Conservation (phyloP, 2,888 invertebrate species). For the Ophion ventricosus region DNA sequence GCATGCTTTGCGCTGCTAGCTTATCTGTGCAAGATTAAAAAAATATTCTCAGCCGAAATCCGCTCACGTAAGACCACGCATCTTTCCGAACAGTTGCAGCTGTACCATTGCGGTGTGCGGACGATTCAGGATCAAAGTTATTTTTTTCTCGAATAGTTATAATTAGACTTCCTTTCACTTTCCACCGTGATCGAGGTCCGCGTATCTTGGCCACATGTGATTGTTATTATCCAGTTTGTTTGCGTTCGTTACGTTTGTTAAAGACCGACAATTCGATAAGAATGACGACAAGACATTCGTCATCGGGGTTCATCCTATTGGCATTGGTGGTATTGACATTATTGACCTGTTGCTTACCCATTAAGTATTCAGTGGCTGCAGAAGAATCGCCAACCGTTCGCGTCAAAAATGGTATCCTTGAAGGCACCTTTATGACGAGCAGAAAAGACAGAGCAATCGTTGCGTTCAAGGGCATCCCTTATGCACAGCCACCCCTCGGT, state of each 20-base stretch:
- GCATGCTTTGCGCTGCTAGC: not conserved
- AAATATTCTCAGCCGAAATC: not conserved
- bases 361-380: conserved; percentile 17
- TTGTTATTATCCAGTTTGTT: not conserved
- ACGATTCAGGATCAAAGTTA: not conserved
- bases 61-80: not conserved
- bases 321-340: too few relatives aligned
- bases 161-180: not conserved
- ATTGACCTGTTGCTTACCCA: conserved; percentile 37
- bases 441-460: conserved; percentile 85
- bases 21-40: not conserved
- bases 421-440: conserved; percentile 85
- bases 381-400: conserved; percentile 75
- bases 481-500: conserved; percentile 87
- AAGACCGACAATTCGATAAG: not conserved
- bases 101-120: not conserved
- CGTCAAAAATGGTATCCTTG: conserved; percentile 85
- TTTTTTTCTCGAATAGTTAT: not conserved
- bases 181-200: not conserved
- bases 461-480: conserved; percentile 88
- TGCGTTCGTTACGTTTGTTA: not conserved
- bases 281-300: not conserved
- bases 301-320: not conserved
- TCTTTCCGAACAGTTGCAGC: not conserved
- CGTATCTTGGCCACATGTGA: not conserved